Evolutionary conservation across 2,797 vertebrate genomes (phyloP).

Genomic region (Ammospiza maritima): DNA sequence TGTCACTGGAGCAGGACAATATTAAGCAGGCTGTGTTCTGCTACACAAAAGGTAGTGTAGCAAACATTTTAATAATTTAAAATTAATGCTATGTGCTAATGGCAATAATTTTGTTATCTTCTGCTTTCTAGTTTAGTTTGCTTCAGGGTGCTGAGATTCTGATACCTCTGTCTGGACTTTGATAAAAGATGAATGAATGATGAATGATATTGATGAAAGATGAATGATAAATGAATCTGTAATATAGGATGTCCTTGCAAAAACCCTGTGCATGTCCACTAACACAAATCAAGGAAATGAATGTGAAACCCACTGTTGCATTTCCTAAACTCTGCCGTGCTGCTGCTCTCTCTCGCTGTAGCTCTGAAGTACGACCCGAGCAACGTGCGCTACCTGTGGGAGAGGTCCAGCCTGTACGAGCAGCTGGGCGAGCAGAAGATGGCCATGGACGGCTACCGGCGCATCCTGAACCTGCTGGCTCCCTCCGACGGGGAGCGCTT

Average conservation of each 20-base stretch:
- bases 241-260: not conserved
- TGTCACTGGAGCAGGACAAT: constrained; percentile 97
- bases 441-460: constrained; percentile 97
- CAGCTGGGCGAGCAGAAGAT: constrained; percentile 93
- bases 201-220: not conserved
- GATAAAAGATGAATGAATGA: not conserved
- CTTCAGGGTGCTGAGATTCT: not conserved
- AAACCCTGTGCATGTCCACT: rapidly evolving
- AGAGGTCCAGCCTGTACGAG: constrained; percentile 92
- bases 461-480: constrained; percentile 90
- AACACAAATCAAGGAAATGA: too few species aligned
- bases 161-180: not conserved
- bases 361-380: constrained; percentile 93
- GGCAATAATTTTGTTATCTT: not conserved
- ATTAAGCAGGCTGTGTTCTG: constrained; percentile 96
- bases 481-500: constrained; percentile 93
- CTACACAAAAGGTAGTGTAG: constrained; percentile 88
- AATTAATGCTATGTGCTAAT: not conserved
- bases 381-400: constrained; percentile 96
- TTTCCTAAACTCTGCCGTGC: not conserved
- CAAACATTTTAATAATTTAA: not conserved
- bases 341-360: constrained; percentile 34
- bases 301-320: not conserved
- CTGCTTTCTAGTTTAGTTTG: not conserved
- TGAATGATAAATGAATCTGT: not conserved